Evolutionary conservation across 2,888 invertebrate species (phyloP), one percentile per base, ranked within the genome.

Genomic region (Troglohyphantes excavatus): DNA sequence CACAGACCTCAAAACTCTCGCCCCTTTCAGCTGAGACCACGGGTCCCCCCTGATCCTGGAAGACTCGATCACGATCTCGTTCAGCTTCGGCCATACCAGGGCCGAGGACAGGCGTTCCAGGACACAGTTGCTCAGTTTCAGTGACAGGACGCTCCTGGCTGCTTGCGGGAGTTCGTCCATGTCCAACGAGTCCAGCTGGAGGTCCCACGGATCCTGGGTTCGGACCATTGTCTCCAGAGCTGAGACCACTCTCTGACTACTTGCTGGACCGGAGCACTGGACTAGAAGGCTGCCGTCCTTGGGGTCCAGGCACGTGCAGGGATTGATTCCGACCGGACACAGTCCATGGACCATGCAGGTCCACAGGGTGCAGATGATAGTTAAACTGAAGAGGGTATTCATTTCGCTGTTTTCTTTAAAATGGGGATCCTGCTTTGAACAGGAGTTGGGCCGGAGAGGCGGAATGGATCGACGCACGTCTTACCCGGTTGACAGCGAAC

Each of bases 31-130:
- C 5, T 70, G 61, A 7, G 73, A 59, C 76, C 81, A 89, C 17
- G 39, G 53, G 5, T 21, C 65, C 1, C 75, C 67, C 13, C 9
- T 11, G 13, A 65, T 65, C 43, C 43, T 65, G 27, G 68, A 19
- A 1, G 82, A 68, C 68, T 89, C 88, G 75, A 89, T 76, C 0
- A 70, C 63, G 7, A 70, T 39, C 59, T 76, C 75, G 13, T 27
- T 70, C 70, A 89, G 23, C 59, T 61, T 75, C 19, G 88, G 79
- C 88, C 88, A 89, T 2, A 29, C 27, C 9, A 46, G n/a, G 11
- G 21, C 27, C 6, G 70, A 43, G 19, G 33, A 11, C 43, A 86
- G 61, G n/a, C 70, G 68, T 0, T 68, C 67, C 0, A 86, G n/a
- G 17, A 59, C 76, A 59, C 78, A 86, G 27, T 86, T 53, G 9